Evolutionary conservation across 92 coral and sea anemone species (phyloP).

Genomic region (Paramuricea clavata): DNA sequence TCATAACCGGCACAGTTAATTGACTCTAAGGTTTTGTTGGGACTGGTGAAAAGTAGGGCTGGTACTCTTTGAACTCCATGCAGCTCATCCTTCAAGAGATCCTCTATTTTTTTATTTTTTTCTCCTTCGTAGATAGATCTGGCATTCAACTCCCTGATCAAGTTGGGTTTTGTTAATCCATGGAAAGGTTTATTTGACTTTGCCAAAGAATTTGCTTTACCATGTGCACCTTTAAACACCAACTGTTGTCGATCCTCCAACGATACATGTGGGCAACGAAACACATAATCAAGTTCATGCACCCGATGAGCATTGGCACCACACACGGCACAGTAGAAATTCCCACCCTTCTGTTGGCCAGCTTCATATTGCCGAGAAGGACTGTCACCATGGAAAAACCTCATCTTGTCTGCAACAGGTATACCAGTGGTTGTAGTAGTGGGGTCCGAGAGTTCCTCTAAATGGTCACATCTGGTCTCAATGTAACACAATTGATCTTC

Average conservation of each 20-base stretch:
- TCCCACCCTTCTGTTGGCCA: constrained; percentile 72
- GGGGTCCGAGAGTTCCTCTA: constrained; percentile 4
- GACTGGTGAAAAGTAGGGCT: constrained; percentile 4
- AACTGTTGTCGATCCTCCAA: constrained; percentile 56
- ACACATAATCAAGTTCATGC: constrained; percentile 65
- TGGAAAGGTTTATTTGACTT: not conserved
- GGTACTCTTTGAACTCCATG: constrained; percentile 29
- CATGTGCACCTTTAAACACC: constrained; percentile 37
- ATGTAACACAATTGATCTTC: constrained; percentile 53
- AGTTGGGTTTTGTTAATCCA: not conserved
- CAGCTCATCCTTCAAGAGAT: not conserved
- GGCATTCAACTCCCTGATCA: constrained; percentile 35
- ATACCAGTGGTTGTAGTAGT: constrained; percentile 9
- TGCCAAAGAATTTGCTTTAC: not conserved
- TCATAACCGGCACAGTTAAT: constrained; percentile 56
- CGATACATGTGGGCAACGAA: constrained; percentile 30
- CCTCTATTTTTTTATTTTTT: constrained; percentile 46
- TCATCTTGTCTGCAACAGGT: constrained; percentile 31
- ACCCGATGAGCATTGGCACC: constrained; percentile 55
- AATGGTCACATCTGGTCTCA: constrained; percentile 26
- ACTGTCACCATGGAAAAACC: constrained; percentile 64
- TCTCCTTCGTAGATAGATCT: constrained; percentile 58
- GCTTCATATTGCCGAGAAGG: constrained; percentile 63
- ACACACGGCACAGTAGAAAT: constrained; percentile 56
- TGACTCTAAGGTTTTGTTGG: not conserved